These are phyloP conservation scores for Drosophila baimaii DNA, from an alignment of 1,140 invertebrate species.

Conservation along the genomic window DNA sequence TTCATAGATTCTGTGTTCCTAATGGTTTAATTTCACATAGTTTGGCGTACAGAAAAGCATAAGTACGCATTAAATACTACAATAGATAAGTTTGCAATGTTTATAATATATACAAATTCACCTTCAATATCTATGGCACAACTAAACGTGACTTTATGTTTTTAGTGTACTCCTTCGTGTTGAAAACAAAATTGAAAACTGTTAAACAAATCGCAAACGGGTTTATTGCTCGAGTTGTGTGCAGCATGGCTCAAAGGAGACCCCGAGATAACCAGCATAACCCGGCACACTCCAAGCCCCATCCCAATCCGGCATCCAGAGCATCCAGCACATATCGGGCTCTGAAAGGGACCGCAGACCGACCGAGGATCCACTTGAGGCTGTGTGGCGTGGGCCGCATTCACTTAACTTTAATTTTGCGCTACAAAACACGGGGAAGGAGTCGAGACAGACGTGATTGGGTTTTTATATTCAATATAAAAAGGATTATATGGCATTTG, in stretches of 20 bases:
- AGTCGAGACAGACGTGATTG: constrained; percentile 64
- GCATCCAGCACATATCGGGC: constrained; percentile 22
- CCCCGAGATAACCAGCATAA: constrained; percentile 51
- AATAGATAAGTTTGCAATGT: background rate
- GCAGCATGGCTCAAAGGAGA: constrained; percentile 36
- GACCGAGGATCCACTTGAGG: constrained; percentile 52
- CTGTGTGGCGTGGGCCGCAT: constrained; percentile 45
- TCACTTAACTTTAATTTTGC: constrained; percentile 72
- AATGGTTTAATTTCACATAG: background rate
- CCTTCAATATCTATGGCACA: background rate
- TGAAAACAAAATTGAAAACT: constrained; percentile 82
- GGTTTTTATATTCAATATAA: constrained; percentile 83
- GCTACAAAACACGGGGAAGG: constrained; percentile 50
- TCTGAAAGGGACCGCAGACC: constrained; percentile 33
- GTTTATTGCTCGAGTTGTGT: constrained; percentile 54
- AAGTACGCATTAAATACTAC: background rate
- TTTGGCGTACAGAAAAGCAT: accelerated
- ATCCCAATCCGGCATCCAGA: constrained; percentile 6
- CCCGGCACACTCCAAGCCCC: constrained; percentile 16
- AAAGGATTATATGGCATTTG: constrained; percentile 77
- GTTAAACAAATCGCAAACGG: constrained; percentile 80
- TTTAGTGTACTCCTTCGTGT: constrained; percentile 42
- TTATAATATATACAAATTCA: background rate
- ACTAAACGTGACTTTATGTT: background rate
- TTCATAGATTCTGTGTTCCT: background rate